A percentile compares a stretch with the other conserved stretches of the same genome.
phyloP scores from a whole-genome alignment of 2,797 vertebrate species.

The Cossypha niveicapilla region DNA sequence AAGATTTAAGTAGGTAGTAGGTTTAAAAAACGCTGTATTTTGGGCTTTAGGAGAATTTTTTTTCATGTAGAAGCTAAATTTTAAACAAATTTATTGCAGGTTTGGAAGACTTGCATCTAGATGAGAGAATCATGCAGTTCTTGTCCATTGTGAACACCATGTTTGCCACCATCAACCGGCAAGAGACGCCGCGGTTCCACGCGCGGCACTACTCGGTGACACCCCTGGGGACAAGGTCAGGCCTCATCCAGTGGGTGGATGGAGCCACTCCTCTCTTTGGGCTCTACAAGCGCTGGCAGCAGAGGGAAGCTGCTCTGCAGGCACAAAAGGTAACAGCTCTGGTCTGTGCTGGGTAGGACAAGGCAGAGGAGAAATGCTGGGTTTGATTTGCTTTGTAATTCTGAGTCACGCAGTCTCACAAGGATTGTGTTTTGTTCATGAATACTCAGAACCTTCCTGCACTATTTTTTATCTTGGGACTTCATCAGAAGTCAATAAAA shows the following conservation, averaged over 20 bases:
- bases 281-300: slow-evolving; percentile 98
- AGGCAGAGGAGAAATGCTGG: accelerated
- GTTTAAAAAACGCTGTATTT: accelerated
- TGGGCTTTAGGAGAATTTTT: neutral
- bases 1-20: neutral
- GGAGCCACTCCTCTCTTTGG: slow-evolving; percentile 95
- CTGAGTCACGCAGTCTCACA: accelerated
- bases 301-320: slow-evolving; percentile 90
- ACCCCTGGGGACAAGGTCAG: slow-evolving; percentile 91
- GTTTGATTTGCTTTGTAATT: neutral
- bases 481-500: neutral
- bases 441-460: too few species aligned
- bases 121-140: slow-evolving; percentile 99
- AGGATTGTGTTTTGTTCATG: neutral
- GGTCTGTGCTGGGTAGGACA: neutral
- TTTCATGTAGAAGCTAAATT: neutral
- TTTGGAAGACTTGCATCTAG: slow-evolving; percentile 94
- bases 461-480: neutral
- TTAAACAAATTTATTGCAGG: slow-evolving; percentile 68
- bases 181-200: slow-evolving; percentile 92
- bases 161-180: slow-evolving; percentile 98
- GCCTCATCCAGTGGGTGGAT: slow-evolving; percentile 98
- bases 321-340: slow-evolving; percentile 85
- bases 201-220: slow-evolving; percentile 97
- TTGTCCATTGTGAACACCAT: slow-evolving; percentile 98